Percentiles rank a stretch among this genome's conserved stretches.
phyloP scores from a whole-genome alignment of 2,888 invertebrate genomes.

The Eristalinus aeneus region DNA sequence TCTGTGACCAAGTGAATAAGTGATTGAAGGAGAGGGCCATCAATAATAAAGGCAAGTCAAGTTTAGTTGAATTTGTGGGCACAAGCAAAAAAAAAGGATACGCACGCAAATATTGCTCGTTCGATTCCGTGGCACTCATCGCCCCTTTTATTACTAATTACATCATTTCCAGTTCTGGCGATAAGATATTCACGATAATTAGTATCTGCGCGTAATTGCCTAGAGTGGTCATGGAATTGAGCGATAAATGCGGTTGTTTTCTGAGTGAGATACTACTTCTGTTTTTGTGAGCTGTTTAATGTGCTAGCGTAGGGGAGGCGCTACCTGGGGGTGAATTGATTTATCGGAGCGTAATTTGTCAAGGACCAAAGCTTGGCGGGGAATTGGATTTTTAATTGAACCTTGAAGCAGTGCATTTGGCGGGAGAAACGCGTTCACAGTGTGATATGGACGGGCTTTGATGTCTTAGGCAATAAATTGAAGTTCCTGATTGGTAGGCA shows the following conservation, averaged over 20 bases:
- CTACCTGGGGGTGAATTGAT: background rate
- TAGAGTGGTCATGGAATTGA: background rate
- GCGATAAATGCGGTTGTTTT: constrained; percentile 5
- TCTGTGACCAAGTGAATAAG: background rate
- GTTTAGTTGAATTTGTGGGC: background rate
- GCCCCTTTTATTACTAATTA: background rate
- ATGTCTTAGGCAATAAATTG: background rate
- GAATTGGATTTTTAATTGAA: background rate
- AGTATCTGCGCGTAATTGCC: background rate
- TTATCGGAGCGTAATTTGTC: background rate
- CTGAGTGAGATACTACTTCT: constrained; percentile 7
- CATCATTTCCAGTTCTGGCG: background rate
- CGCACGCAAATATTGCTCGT: background rate
- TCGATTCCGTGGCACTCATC: background rate
- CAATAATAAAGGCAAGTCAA: constrained; percentile 51
- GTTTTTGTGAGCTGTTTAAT: background rate
- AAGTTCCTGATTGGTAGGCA: no score
- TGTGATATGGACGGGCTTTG: background rate
- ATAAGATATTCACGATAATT: constrained; percentile 2
- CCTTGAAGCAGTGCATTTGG: background rate
- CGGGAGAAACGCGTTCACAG: background rate
- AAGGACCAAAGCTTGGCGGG: background rate
- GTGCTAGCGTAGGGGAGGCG: background rate
- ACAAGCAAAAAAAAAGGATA: background rate
- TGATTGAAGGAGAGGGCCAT: background rate